These are phyloP conservation scores for Matsumurasca onukii DNA, from an alignment of 1,140 invertebrate species.

Conservation along the genomic window DNA sequence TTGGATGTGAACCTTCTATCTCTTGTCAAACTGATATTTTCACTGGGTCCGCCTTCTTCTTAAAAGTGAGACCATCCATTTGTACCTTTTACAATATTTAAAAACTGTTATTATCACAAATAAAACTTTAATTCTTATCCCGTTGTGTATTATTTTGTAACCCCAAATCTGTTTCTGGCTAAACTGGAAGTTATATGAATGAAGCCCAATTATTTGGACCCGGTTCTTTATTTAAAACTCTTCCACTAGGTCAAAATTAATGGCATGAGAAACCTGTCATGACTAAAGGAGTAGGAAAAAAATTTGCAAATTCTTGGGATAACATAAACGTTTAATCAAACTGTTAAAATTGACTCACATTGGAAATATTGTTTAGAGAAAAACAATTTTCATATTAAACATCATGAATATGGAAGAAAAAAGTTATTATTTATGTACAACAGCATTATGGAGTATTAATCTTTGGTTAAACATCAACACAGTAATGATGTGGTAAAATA, in stretches of 20 bases:
- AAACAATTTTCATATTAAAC: background rate
- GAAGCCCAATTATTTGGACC: no score
- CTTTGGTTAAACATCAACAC: slow-evolving; percentile 26
- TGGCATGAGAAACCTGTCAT: no score
- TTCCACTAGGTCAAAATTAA: no score
- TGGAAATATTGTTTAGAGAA: background rate
- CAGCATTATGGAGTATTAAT: background rate
- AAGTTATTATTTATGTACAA: background rate
- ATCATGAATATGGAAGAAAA: background rate
- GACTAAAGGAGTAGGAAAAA: no score
- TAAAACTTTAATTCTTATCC: slow-evolving; percentile 18
- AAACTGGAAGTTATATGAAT: no score
- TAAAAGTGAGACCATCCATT: slow-evolving; percentile 16
- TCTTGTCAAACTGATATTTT: slow-evolving; percentile 7
- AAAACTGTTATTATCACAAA: slow-evolving; percentile 23
- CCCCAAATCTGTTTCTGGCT: no score
- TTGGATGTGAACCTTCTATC: slow-evolving; percentile 12
- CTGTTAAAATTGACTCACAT: background rate
- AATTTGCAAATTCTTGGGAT: no score
- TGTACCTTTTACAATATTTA: slow-evolving; percentile 25
- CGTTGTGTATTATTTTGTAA: background rate
- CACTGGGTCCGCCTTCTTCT: slow-evolving; percentile 16
- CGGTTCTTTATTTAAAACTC: no score
- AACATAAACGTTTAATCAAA: no score
- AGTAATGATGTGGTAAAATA: slow-evolving; percentile 15